phyloP scores from a whole-genome alignment of 2,797 vertebrate genomes.

The Podargus strigoides region DNA sequence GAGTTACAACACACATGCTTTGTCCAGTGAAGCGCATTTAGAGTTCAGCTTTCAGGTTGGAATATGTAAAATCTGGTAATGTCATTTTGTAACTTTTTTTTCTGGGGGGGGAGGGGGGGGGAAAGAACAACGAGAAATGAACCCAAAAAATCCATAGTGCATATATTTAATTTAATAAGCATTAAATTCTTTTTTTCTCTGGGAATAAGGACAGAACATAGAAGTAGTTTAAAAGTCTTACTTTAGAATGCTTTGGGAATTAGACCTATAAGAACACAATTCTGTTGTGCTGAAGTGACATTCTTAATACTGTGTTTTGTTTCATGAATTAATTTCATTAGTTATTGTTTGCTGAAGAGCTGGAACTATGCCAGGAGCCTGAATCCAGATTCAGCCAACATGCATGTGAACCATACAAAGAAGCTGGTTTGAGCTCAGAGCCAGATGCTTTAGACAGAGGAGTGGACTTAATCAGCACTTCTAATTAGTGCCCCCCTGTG shows the following conservation, averaged over 20 bases:
- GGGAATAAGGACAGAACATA: not conserved
- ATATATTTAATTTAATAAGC: not conserved
- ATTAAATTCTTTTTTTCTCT: not conserved
- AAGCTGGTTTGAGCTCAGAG: not conserved
- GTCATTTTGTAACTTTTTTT: too few species aligned
- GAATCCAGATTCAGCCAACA: not conserved
- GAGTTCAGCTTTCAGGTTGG: not conserved
- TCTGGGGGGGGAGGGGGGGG: too few species aligned
- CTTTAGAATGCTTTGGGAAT: not conserved
- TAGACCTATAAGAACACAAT: not conserved
- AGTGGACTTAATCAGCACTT: not conserved
- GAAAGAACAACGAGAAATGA: not conserved
- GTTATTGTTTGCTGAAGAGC: not conserved
- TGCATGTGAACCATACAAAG: fast-evolving
- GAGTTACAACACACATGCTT: not conserved
- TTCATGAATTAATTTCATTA: slow-evolving; percentile 18
- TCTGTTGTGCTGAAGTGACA: not conserved
- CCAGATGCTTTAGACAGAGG: not conserved
- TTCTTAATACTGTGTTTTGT: not conserved
- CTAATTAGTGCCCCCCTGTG: not conserved
- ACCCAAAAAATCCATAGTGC: not conserved
- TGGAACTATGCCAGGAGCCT: not conserved
- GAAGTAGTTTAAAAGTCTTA: not conserved
- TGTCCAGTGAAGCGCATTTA: not conserved
- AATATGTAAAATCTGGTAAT: not conserved